These are phyloP conservation scores for Pseudocheirus occidentalis DNA, from an alignment of 2,797 vertebrate species.

Conservation along the genomic window DNA sequence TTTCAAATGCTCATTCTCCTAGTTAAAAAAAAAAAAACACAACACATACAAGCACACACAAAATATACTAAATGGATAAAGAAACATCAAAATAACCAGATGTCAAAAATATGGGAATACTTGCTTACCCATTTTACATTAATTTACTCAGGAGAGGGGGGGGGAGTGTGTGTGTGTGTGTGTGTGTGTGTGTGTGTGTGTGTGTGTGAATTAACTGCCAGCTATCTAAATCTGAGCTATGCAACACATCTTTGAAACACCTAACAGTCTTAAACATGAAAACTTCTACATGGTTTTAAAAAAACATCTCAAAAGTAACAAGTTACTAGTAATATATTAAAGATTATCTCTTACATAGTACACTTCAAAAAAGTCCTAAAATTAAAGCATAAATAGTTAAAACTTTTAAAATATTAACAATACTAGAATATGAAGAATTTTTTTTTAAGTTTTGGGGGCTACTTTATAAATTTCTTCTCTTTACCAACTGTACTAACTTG, in stretches of 20 bases:
- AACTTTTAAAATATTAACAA: neutral
- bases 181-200: no score
- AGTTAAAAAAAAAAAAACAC: neutral
- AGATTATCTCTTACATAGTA: neutral
- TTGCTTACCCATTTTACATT: neutral
- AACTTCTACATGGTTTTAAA: neutral
- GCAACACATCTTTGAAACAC: neutral
- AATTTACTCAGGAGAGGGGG: neutral
- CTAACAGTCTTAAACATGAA: neutral
- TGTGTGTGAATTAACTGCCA: neutral
- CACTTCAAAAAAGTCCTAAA: neutral
- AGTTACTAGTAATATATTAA: neutral
- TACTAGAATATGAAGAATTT: no score
- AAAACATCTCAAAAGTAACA: neutral
- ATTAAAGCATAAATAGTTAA: neutral
- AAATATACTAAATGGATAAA: neutral
- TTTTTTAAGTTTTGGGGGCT: neutral
- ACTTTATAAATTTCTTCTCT: neutral
- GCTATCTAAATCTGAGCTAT: neutral
- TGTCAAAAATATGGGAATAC: neutral
- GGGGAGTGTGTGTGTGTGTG: no score
- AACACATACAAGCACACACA: neutral
- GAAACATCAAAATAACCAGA: neutral
- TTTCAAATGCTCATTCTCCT: conserved; percentile 98
- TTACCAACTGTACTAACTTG: neutral